A percentile compares a stretch with the other conserved stretches of the same genome.
Evolutionary conservation across 2,888 invertebrate genomes (phyloP).

Genomic region (Ferdinandea cuprea): DNA sequence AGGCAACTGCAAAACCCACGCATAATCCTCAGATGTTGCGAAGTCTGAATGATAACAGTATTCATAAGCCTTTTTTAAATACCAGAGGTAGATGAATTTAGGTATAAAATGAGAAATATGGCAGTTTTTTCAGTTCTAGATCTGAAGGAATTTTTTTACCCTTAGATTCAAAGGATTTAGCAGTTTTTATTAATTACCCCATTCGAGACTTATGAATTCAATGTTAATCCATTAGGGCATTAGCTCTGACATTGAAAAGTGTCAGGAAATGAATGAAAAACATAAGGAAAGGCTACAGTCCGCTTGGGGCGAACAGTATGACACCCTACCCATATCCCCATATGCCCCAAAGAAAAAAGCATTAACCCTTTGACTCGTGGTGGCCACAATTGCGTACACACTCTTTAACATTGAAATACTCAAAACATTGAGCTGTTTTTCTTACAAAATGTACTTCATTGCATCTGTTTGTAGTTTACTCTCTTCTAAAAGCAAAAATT

Average conservation of each 20-base stretch:
- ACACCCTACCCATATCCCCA: no score
- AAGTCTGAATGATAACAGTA: constrained; percentile 29
- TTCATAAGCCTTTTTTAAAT: constrained; percentile 17
- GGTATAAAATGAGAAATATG: constrained; percentile 10
- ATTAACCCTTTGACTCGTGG: no score
- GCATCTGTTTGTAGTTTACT: no score
- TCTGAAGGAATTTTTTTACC: not conserved
- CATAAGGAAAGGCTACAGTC: no score
- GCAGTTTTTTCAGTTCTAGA: not conserved
- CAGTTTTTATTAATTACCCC: constrained; percentile 19
- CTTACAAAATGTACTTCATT: no score
- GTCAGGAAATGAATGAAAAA: constrained; percentile 34
- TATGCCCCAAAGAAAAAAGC: no score
- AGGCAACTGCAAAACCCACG: constrained; percentile 8
- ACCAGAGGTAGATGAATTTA: constrained; percentile 21
- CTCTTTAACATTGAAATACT: no score
- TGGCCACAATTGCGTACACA: no score
- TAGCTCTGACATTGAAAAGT: constrained; percentile 23
- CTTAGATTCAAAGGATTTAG: no score
- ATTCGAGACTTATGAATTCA: constrained; percentile 54
- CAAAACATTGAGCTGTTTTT: no score
- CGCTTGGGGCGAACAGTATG: no score
- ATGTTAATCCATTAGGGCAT: constrained; percentile 11
- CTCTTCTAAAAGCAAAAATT: no score
- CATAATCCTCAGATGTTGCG: constrained; percentile 23